Evolutionary conservation across 2,113 vertebrate species (phyloP).

Genomic region (Mormyrus iriodes): DNA sequence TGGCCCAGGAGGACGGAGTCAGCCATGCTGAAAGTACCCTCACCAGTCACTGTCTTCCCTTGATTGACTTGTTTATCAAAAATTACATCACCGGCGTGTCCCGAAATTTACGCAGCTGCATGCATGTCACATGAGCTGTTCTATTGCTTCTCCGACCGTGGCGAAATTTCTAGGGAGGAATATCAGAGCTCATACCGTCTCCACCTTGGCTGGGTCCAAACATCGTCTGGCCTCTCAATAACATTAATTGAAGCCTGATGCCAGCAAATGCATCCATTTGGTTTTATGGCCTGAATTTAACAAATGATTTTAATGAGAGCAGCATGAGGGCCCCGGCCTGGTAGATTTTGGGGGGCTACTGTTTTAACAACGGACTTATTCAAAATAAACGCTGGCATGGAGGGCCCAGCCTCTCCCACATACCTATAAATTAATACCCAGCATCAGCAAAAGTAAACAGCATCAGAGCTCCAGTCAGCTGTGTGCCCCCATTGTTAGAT

Average conservation of each 20-base stretch:
- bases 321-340: slow-evolving; percentile 4
- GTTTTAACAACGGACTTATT: slow-evolving; percentile 28
- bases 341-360: slow-evolving; percentile 13
- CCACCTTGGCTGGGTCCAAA: not conserved
- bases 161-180: not conserved
- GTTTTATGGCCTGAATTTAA: slow-evolving; percentile 24
- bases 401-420: not conserved
- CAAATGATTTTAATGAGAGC: slow-evolving; percentile 27
- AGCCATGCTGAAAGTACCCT: not conserved
- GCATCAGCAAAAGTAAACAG: not conserved
- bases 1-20: not conserved
- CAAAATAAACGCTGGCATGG: slow-evolving; percentile 21
- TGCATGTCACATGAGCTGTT: not conserved
- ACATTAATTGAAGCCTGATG: slow-evolving; percentile 20
- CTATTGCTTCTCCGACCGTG: not conserved
- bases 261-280: slow-evolving; percentile 17
- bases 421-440: not conserved
- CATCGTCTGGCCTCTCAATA: not conserved
- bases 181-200: not conserved
- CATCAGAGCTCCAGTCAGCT: not conserved
- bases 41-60: not conserved
- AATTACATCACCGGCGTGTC: not conserved
- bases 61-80: not conserved
- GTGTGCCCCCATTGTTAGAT: not conserved
- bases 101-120: not conserved